Conservation (phyloP, 2,113 vertebrate species). For the Ptilorrhoa leucosticta region DNA sequence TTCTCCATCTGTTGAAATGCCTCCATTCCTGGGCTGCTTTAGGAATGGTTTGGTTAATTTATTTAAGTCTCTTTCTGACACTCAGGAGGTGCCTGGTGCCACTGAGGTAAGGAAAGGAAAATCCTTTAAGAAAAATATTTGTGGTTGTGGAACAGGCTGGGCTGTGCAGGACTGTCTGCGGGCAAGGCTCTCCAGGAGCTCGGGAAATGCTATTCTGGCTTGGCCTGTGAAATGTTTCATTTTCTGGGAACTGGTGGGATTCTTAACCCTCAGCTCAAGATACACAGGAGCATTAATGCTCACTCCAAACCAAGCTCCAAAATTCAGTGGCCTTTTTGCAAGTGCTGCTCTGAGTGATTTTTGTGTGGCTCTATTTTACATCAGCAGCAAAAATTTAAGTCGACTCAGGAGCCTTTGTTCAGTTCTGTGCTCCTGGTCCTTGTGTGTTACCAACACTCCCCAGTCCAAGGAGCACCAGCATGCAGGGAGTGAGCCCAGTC, state of each 20-base stretch:
- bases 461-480: not conserved
- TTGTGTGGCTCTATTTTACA: not conserved
- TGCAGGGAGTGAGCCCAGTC: not conserved
- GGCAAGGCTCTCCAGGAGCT: not conserved
- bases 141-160: not conserved
- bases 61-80: not conserved
- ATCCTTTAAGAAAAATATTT: not conserved
- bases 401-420: not conserved
- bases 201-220: not conserved
- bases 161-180: not conserved
- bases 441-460: rapidly evolving
- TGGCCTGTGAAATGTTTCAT: not conserved
- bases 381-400: not conserved
- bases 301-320: not conserved
- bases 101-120: not conserved
- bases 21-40: not conserved
- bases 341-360: not conserved
- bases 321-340: not conserved
- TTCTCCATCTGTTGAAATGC: not conserved
- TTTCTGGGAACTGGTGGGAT: not conserved
- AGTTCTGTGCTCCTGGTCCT: not conserved
- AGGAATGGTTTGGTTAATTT: not conserved
- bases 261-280: not conserved
- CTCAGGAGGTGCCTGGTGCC: not conserved
- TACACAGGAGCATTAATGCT: not conserved